Conservation (phyloP, 1,140 invertebrate species). For the Drosophila orosa region DNA sequence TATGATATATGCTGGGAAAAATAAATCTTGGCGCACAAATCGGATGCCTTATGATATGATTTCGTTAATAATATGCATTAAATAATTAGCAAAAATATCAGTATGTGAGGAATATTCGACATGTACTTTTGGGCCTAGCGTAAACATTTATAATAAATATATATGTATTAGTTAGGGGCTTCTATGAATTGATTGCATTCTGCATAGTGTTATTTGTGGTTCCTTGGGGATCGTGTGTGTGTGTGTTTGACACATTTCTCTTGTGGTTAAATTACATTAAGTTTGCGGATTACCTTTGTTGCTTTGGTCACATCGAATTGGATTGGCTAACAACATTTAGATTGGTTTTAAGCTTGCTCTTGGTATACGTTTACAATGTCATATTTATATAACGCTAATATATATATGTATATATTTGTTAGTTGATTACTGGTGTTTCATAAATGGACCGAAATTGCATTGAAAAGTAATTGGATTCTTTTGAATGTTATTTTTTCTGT, state of each 20-base stretch:
- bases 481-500: conserved; percentile 32
- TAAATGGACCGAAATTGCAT: conserved; percentile 79
- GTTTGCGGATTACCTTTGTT: conserved; percentile 44
- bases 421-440: conserved; percentile 73
- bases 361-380: conserved; percentile 69
- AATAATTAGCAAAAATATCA: conserved; percentile 38
- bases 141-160: conserved; percentile 46
- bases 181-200: conserved; percentile 65
- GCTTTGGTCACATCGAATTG: conserved; percentile 62
- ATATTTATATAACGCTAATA: conserved; percentile 61
- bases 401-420: conserved; percentile 17
- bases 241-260: conserved; percentile 65
- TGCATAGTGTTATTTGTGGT: conserved; percentile 21
- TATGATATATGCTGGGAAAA: conserved; percentile 18
- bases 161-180: conserved; percentile 24
- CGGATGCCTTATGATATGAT: conserved; percentile 6
- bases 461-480: conserved; percentile 69
- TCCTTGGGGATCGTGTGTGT: conserved; percentile 21
- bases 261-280: conserved; percentile 54
- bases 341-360: conserved; percentile 47
- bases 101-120: conserved; percentile 13
- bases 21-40: neutral
- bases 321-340: conserved; percentile 72
- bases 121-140: conserved; percentile 21
- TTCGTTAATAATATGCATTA: neutral